Evolutionary conservation across 2,888 invertebrate species (phyloP).

Genomic region (Yponomeuta plumbellus): DNA sequence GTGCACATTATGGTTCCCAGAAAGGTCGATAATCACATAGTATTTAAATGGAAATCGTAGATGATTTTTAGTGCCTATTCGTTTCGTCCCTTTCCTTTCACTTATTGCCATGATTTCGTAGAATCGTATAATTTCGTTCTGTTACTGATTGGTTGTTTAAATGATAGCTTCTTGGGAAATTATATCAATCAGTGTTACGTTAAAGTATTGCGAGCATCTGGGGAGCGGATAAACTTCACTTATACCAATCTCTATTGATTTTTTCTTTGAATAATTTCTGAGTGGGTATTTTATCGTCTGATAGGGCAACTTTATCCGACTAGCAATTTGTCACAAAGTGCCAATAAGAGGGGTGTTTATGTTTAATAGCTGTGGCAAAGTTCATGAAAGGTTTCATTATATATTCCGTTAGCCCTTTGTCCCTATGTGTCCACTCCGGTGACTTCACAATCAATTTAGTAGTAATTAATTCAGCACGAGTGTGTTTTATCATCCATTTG

Average conservation of each 20-base stretch:
- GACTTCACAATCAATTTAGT: slow-evolving; percentile 37
- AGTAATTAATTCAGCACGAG: neutral
- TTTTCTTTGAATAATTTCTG: neutral
- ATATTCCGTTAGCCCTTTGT: slow-evolving; percentile 46
- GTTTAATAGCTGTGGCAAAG: slow-evolving; percentile 39
- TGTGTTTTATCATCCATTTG: neutral
- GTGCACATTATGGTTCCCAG: neutral
- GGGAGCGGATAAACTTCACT: neutral
- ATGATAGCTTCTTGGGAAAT: neutral
- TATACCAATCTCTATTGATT: neutral
- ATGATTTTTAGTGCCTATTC: neutral
- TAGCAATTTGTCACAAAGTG: slow-evolving; percentile 28
- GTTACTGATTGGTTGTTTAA: too few relatives aligned
- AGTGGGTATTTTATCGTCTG: neutral
- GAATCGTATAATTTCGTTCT: too few relatives aligned
- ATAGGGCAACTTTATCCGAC: neutral
- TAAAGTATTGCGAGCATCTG: neutral
- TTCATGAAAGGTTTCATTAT: slow-evolving; percentile 56
- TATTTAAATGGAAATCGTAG: neutral
- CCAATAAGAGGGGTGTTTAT: slow-evolving; percentile 47
- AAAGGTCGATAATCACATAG: neutral
- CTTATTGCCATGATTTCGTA: too few relatives aligned
- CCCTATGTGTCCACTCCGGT: slow-evolving; percentile 43
- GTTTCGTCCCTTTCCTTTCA: too few relatives aligned
- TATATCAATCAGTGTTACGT: too few relatives aligned